Base-by-base conservation (phyloP, 2,888 invertebrate species). In the Lamellibrachia satsuma region DNA sequence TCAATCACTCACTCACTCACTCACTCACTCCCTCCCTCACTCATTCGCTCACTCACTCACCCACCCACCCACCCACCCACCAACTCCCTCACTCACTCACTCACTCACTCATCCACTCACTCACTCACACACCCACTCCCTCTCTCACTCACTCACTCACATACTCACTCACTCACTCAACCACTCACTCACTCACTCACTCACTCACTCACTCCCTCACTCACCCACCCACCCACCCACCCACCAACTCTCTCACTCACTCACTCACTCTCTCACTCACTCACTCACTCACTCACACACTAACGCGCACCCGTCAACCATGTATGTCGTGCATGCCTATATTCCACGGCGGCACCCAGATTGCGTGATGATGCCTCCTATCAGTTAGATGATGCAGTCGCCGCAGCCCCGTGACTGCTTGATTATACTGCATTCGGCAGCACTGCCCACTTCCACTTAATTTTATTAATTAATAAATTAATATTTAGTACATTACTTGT, bases 231-330 rank as follows among this genome's bases (percentile, higher is more conserved):
- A n/a, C 90, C 22, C 90, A 90, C 90, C 22, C 90, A 90, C 90
- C 22, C 90, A 90, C 90, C 22, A 15, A 90, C 90, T 90, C 90
- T 15, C 90, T 90, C 90, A 90, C 90, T 90, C 90, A 90, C 90
- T 90, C 90, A 90, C 90, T 90, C 90, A 90, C 90, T 90, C 90
- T 7, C 90, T 90, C 90, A 90, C 90, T 90, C 90, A 90, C 90
- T 90, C 90, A 90, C 90, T 90, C 90, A 90, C 27, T 90, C n/a
- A n/a, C n/a, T n/a, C n/a, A n/a, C n/a, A n/a, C n/a, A n/a, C n/a
- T n/a, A n/a, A n/a, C n/a, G n/a, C n/a, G 39, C 39, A 39, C 39
- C 39, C 39, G 39, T 39, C 39, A 39, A 39, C 0, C 39, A 0
- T 39, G 39, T 39, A 39, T 39, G 39, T 39, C 39, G 39, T 39